Percentiles rank a stretch among this genome's conserved stretches.
Conservation (phyloP, 2,888 invertebrate genomes). For the Leptopilina myrica region DNA sequence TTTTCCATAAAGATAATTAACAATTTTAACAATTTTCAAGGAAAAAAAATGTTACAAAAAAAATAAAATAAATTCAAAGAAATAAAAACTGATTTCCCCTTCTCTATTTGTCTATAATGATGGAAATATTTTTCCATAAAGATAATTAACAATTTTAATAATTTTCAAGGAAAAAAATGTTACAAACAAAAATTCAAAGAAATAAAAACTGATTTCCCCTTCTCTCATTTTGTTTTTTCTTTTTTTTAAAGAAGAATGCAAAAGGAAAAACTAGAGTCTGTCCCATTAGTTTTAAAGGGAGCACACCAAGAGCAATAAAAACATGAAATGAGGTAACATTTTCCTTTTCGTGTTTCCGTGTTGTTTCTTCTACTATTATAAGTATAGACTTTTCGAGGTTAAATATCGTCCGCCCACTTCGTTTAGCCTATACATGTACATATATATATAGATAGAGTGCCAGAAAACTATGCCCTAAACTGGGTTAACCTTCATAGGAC, state of each 20-base stretch:
- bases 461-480: conserved; percentile 21
- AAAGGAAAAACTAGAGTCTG: conserved; percentile 7
- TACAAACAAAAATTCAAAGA: too few relatives aligned
- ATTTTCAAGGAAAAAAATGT: too few relatives aligned
- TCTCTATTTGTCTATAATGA: too few relatives aligned
- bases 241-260: neutral
- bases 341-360: conserved; percentile 30
- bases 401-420: conserved; percentile 7
- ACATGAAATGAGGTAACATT: conserved; percentile 15
- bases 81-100: too few relatives aligned
- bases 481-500: conserved; percentile 30
- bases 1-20: neutral
- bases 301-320: conserved; percentile 16
- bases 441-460: too few relatives aligned
- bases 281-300: conserved; percentile 16
- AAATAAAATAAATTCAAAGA: too few relatives aligned
- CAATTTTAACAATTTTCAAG: too few relatives aligned
- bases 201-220: too few relatives aligned
- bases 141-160: too few relatives aligned
- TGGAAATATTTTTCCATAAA: neutral
- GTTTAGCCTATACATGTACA: neutral
- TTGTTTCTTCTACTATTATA: conserved; percentile 3
- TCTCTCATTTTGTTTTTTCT: too few relatives aligned
- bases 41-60: too few relatives aligned
- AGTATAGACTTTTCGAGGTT: neutral